Evolutionary conservation across 2,888 invertebrate species (phyloP), one percentile per base, ranked within the genome.

Genomic region (Muscina levida): DNA sequence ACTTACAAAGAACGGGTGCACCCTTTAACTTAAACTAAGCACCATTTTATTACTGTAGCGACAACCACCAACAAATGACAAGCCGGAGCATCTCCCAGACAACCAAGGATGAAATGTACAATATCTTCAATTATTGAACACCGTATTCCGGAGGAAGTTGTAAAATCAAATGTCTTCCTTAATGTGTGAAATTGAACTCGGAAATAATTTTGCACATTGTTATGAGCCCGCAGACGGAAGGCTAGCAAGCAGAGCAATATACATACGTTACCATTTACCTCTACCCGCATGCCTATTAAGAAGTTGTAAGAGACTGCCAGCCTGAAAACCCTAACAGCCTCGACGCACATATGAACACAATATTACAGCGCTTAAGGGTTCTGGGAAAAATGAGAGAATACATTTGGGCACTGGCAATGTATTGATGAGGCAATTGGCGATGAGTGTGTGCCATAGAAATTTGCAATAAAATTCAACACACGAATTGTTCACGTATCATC

Each of bases 151-250:
- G 74, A 87, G 88, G 88, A 88, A 89, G 87, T 86, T 87, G 88
- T 89, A 89, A 89, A 89, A 88, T 88, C 87, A 86, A 89, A 89
- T 88, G 87, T 89, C 87, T 89, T 89, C 89, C 88, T 88, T 88
- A 89, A 88, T 88, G 87, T 89, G 88, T 88, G 87, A 89, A 89
- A 88, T 89, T 88, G 88, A 88, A 88, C 87, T 88, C 87, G 89
- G 89, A 89, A 89, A 87, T 87, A 88, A 89, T 89, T 89, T 89
- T 87, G 85, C 87, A 87, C 88, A 88, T 88, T 89, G 62, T 62
- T 62, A 62, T 62, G 42, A 85, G 86, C 83, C 75, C 86, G 85
- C 87, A 86, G 85, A 84, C 79, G 77, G 77, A 77, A 73, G 81
- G n/a, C 13, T 2, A 22, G 22, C 22, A 39, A 62, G 19, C 22